Percentiles rank a stretch among this genome's conserved stretches.
Evolutionary conservation across 2,113 vertebrate species (phyloP).

Genomic region (Gallinago media): DNA sequence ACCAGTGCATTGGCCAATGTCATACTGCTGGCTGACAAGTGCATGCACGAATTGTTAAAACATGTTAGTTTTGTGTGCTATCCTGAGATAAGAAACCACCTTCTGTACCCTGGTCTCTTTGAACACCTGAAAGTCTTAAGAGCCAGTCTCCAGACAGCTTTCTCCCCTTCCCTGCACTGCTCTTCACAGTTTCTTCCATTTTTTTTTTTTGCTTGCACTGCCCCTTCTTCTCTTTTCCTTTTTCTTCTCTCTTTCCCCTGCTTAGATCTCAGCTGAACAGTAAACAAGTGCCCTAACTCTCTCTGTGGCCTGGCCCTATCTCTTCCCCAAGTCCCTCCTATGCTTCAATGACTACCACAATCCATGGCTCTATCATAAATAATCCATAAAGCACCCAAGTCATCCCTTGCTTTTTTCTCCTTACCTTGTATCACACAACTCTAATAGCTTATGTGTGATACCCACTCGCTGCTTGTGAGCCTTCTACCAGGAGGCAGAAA

Average conservation of each 20-base stretch:
- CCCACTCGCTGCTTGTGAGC: background rate
- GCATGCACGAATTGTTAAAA: background rate
- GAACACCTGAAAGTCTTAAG: background rate
- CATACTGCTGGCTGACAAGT: background rate
- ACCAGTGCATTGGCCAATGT: background rate
- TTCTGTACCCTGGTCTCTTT: background rate
- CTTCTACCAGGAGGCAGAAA: background rate
- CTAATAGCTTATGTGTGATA: background rate
- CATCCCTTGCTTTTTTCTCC: background rate
- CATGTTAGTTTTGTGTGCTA: background rate
- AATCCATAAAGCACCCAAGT: background rate
- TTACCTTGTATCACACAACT: background rate
- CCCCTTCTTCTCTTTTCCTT: background rate
- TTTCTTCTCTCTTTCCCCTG: background rate
- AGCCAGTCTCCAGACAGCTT: background rate
- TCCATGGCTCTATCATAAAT: background rate
- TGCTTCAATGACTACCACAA: background rate
- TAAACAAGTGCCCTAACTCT: background rate
- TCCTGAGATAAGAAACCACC: background rate
- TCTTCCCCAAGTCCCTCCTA: background rate
- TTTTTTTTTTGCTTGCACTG: background rate
- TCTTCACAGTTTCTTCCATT: background rate
- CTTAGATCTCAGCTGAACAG: background rate
- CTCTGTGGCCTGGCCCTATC: background rate
- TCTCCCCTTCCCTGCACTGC: background rate